Evolutionary conservation across 2,113 vertebrate species (phyloP).

Genomic region (Trogon melanurus): DNA sequence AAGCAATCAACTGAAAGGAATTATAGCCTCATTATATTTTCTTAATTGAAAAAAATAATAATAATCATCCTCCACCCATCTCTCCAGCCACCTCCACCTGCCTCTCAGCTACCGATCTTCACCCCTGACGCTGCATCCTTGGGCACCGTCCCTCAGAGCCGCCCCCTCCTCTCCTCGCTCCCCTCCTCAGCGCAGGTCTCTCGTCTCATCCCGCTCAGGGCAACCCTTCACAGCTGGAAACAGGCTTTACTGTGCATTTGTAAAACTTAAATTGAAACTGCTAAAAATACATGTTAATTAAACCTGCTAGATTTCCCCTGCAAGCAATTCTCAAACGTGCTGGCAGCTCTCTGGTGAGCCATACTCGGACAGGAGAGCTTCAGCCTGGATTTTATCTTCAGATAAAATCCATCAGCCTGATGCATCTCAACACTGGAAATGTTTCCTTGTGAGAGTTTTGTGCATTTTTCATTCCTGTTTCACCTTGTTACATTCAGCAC

Average conservation of each 20-base stretch:
- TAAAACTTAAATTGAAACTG: neutral
- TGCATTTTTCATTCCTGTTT: neutral
- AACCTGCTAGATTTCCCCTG: neutral
- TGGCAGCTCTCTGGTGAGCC: neutral
- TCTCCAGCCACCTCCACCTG: neutral
- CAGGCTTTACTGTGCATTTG: neutral
- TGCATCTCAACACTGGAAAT: neutral
- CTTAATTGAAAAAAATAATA: neutral
- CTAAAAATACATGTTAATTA: neutral
- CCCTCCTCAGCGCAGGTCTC: fast-evolving
- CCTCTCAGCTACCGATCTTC: neutral
- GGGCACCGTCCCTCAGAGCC: neutral
- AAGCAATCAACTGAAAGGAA: neutral
- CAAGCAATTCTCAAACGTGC: neutral
- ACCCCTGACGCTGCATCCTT: neutral
- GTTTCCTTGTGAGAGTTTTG: too few relatives aligned
- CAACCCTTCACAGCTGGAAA: neutral
- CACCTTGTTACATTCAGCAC: neutral
- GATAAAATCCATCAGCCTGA: neutral
- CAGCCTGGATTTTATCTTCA: neutral
- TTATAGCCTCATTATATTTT: neutral
- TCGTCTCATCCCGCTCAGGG: neutral
- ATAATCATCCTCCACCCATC: neutral
- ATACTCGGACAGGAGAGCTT: fast-evolving
- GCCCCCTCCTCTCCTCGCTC: neutral